A percentile compares a stretch with the other conserved stretches of the same genome.
phyloP scores from a whole-genome alignment of 1,140 invertebrate genomes.

The Hypothenemus hampei region DNA sequence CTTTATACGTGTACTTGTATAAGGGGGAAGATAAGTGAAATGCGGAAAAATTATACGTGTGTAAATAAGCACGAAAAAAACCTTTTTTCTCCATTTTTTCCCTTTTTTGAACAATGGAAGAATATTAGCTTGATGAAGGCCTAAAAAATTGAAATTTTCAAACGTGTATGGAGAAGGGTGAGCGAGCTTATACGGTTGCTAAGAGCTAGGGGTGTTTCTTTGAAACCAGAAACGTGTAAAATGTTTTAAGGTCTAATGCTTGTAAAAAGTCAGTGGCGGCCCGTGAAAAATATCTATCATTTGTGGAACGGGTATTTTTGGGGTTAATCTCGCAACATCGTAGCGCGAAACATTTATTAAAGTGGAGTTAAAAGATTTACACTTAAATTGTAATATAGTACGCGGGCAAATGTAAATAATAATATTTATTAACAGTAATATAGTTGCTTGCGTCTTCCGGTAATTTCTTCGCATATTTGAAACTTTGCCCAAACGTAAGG shows the following conservation, averaged over 20 bases:
- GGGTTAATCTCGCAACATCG: too few species aligned
- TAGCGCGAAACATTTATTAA: slow-evolving; percentile 19
- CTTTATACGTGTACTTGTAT: too few species aligned
- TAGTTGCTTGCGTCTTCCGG: slow-evolving; percentile 6
- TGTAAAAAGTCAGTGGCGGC: neutral
- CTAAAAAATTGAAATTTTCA: slow-evolving; percentile 18
- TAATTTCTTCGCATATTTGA: slow-evolving; percentile 21
- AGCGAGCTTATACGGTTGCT: too few species aligned
- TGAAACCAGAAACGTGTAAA: slow-evolving; percentile 21
- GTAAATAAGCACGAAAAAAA: too few species aligned
- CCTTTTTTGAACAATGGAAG: slow-evolving; percentile 5
- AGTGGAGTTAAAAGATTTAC: slow-evolving; percentile 9
- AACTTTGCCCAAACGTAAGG: slow-evolving; percentile 8
- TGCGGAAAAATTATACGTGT: too few species aligned
- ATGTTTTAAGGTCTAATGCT: slow-evolving; percentile 5
- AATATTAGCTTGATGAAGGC: slow-evolving; percentile 19
- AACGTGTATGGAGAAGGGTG: neutral
- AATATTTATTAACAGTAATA: slow-evolving; percentile 21
- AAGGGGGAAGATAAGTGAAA: too few species aligned
- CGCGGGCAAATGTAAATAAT: slow-evolving; percentile 20
- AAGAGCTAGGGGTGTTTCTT: slow-evolving; percentile 6
- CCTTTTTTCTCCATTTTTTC: slow-evolving; percentile 6
- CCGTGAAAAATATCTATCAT: neutral
- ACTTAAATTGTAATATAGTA: slow-evolving; percentile 12
- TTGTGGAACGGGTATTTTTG: too few species aligned